Conservation (phyloP, 1,140 invertebrate species). For the Sinella curviseta region DNA sequence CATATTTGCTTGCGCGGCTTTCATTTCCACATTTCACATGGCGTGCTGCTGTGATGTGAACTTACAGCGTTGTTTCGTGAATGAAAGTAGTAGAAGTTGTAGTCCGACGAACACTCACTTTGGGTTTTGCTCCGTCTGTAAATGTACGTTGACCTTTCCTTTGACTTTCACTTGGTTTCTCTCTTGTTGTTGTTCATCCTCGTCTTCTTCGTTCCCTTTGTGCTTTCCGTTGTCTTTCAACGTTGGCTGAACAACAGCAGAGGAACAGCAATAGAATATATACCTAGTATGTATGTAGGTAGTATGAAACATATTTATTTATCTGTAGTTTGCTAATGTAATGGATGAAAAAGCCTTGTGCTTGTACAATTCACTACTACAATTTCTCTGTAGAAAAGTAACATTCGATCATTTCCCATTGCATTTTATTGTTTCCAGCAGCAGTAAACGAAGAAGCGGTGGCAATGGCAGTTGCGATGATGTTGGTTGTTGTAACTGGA, state of each 20-base stretch:
- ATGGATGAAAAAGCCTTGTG: background rate
- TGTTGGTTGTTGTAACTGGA: no score
- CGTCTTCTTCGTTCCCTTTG: background rate
- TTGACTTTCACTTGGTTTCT: background rate
- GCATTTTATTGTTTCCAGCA: background rate
- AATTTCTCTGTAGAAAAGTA: background rate
- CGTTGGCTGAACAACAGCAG: background rate
- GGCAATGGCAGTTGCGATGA: no score
- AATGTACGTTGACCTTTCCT: conserved; percentile 12
- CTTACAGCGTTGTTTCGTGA: background rate
- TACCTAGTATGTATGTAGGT: background rate
- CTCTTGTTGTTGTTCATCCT: background rate
- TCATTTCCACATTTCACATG: background rate
- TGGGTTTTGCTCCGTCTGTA: background rate
- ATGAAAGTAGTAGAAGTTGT: background rate
- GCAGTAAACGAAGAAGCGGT: background rate
- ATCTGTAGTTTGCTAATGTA: no score
- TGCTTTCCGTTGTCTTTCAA: background rate
- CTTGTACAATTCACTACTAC: background rate
- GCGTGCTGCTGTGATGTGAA: background rate
- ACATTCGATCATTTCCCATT: conserved; percentile 3
- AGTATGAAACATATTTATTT: no score
- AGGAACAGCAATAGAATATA: background rate
- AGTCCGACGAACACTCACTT: background rate
- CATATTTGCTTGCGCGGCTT: background rate